These are phyloP conservation scores for Hemitrygon akajei DNA, from an alignment of 2,797 vertebrate genomes.

Conservation along the genomic window DNA sequence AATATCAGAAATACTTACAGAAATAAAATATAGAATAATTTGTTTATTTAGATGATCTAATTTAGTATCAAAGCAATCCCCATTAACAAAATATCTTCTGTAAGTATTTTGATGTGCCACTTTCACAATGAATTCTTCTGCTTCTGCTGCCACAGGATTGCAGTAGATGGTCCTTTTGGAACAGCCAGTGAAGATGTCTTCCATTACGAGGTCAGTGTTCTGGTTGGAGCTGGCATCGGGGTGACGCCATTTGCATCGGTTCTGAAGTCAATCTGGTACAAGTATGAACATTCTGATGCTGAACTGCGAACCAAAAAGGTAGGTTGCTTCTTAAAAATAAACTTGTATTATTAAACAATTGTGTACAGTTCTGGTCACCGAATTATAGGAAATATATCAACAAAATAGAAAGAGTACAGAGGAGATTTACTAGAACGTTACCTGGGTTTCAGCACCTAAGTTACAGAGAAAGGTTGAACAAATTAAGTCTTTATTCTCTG, in stretches of 20 bases:
- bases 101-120: background rate
- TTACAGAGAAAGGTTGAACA: too few species aligned
- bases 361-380: too few species aligned
- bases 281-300: conserved; percentile 72
- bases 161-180: conserved; percentile 83
- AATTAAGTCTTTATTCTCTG: too few species aligned
- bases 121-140: background rate
- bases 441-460: too few species aligned
- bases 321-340: conserved; percentile 10
- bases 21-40: background rate
- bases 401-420: too few species aligned
- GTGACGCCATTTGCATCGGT: conserved; percentile 89
- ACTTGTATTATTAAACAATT: background rate
- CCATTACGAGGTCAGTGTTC: conserved; percentile 81
- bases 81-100: background rate
- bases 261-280: conserved; percentile 92
- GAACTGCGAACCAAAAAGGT: conserved; percentile 78
- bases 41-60: background rate
- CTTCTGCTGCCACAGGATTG: conserved; percentile 56
- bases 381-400: too few species aligned
- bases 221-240: conserved; percentile 81
- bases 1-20: background rate
- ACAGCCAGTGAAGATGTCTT: conserved; percentile 88
- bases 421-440: too few species aligned
- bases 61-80: background rate